These are phyloP conservation scores for Cyaniris semiargus DNA, from an alignment of 2,888 invertebrate genomes.

Conservation along the genomic window DNA sequence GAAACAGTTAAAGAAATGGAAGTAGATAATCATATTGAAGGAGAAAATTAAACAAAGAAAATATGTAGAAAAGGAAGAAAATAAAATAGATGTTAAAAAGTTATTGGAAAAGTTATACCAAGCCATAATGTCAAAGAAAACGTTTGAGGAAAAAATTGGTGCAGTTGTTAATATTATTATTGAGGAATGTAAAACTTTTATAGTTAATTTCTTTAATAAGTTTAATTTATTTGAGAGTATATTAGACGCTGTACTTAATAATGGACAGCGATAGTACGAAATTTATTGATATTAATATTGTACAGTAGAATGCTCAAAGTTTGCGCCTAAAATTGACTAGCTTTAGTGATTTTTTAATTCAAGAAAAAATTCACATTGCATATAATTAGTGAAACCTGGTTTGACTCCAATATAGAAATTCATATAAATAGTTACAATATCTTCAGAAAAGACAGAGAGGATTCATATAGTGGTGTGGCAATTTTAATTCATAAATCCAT, in stretches of 20 bases:
- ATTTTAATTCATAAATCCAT: background rate
- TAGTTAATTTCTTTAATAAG: background rate
- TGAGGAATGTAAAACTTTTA: background rate
- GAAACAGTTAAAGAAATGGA: background rate
- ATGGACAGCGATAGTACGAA: background rate
- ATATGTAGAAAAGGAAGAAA: background rate
- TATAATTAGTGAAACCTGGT: slow-evolving; percentile 9
- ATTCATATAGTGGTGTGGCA: background rate
- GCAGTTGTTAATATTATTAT: background rate
- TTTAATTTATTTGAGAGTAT: background rate
- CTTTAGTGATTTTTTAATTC: background rate
- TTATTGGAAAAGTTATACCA: background rate
- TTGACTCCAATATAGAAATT: background rate
- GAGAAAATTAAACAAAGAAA: background rate
- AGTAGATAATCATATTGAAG: background rate
- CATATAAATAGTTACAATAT: background rate
- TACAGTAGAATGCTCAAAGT: background rate
- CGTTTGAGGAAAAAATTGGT: background rate
- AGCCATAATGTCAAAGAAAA: background rate
- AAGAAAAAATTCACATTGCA: slow-evolving; percentile 3
- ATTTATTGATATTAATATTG: slow-evolving; percentile 12
- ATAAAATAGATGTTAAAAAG: background rate
- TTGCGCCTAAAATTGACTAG: background rate
- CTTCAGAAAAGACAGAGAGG: background rate
- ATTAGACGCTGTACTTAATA: background rate